Percentiles rank a stretch among this genome's conserved stretches.
Evolutionary conservation across 2,113 vertebrate species (phyloP).

Genomic region (Vidua chalybeata): DNA sequence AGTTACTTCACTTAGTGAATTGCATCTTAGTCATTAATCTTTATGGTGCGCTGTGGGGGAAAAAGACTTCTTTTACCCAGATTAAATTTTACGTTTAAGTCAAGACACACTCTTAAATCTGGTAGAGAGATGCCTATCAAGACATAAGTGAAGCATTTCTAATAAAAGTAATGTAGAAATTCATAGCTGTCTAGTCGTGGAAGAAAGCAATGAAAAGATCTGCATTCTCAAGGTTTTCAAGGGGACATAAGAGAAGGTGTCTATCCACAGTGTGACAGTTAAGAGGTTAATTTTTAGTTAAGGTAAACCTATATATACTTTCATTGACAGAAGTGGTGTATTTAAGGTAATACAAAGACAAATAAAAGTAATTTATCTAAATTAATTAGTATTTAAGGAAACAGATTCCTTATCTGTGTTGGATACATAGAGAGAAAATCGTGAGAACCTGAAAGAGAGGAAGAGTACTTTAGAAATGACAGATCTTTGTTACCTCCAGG

Average conservation of each 20-base stretch:
- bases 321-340: neutral
- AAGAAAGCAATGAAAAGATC: neutral
- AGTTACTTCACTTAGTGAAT: neutral
- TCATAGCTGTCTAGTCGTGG: neutral
- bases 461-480: neutral
- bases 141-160: neutral
- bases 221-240: neutral
- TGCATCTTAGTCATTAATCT: neutral
- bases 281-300: neutral
- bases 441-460: neutral
- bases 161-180: neutral
- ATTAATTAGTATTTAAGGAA: neutral
- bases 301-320: neutral
- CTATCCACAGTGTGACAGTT: neutral
- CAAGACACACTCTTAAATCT: neutral
- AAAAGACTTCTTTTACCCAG: neutral
- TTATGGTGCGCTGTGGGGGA: neutral
- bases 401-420: neutral
- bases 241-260: neutral
- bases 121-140: neutral
- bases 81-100: neutral
- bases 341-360: neutral
- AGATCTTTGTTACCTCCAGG: neutral
- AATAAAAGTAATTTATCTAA: neutral
- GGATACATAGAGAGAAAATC: neutral